Conservation (phyloP, 2,888 invertebrate genomes). For the Drosophila pseudotakahashii region DNA sequence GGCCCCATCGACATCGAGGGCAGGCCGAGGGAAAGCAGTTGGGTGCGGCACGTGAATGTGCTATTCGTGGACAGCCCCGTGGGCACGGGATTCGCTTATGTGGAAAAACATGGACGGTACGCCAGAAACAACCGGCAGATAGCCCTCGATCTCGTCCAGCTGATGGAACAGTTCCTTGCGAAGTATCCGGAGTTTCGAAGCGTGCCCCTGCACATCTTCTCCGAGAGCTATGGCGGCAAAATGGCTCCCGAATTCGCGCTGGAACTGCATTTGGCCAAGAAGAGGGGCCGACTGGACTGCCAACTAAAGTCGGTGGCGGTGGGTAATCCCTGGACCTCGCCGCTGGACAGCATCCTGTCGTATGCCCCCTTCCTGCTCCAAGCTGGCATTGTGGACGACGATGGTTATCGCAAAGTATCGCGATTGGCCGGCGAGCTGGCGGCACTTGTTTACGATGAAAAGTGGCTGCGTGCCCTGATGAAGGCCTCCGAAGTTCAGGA, state of each 20-base stretch:
- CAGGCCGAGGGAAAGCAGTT: constrained; percentile 88
- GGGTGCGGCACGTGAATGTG: constrained; percentile 91
- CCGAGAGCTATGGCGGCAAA: constrained; percentile 96
- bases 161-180: constrained; percentile 88
- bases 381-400: constrained; percentile 89
- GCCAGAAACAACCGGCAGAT: constrained; percentile 87
- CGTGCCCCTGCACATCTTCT: constrained; percentile 92
- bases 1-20: constrained; percentile 90
- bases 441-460: constrained; percentile 85
- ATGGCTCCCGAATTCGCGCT: constrained; percentile 93
- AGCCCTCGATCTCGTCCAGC: constrained; percentile 89
- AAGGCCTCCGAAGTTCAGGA: constrained; percentile 70
- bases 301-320: constrained; percentile 92
- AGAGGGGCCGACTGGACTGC: constrained; percentile 86
- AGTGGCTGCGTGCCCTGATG: constrained; percentile 87
- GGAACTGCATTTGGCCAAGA: constrained; percentile 86
- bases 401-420: constrained; percentile 87
- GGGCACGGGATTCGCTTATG: constrained; percentile 93
- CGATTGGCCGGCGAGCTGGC: constrained; percentile 84
- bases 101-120: constrained; percentile 85
- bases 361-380: constrained; percentile 92
- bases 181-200: constrained; percentile 88
- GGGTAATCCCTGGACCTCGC: constrained; percentile 96
- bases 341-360: constrained; percentile 91
- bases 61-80: constrained; percentile 95